Evolutionary conservation across 1,140 invertebrate genomes (phyloP), one percentile per base, ranked within the genome.

Genomic region (Daktulosphaira vitifoliae): DNA sequence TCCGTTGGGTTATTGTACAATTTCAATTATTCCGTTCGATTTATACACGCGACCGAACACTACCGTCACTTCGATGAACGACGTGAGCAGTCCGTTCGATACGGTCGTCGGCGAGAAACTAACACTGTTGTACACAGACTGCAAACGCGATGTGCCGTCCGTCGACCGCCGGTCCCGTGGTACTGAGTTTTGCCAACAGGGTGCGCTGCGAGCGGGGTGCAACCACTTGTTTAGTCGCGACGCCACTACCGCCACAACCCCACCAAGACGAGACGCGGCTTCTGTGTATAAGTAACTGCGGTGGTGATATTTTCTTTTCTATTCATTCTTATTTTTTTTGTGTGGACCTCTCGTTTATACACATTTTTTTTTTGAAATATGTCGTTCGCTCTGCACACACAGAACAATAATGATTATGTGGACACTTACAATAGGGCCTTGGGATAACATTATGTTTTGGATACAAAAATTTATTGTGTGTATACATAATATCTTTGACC

Each of bases 81-180:
- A 38, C 3, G 22, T 7, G 18, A 48, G 11, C 25, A 3, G 18
- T 46, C 56, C 56, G 56, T 15, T 15, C 56, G 42, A 39, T 29
- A 22, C 56, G 56, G 56, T 62, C 56, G 56, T 20, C 56, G 39
- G 56, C 42, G 56, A 48, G 56, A 48, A 62, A 62, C 56, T 62
- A 25, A 3, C 56, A 1, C 11, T 15, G 25, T 16, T 4, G 11
- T 16, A 3, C 39, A 15, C 4, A 5, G 39, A 16, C 39, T 16
- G n/a, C 5, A 7, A 23, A n/a, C 18, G 15, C 18, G 42, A 13
- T 13, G 16, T 9, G 9, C 13, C 26, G 25, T 42, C 26, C 20
- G 56, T 33, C 54, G 13, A 9, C 15, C n/a, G 23, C 23, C 39
- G 23, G 38, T 38, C 8, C 8, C 15, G 23, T 22, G 39, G 26